Evolutionary conservation across 1,140 invertebrate genomes (phyloP), one percentile per base, ranked within the genome.

Genomic region (Listronotus oregonensis): DNA sequence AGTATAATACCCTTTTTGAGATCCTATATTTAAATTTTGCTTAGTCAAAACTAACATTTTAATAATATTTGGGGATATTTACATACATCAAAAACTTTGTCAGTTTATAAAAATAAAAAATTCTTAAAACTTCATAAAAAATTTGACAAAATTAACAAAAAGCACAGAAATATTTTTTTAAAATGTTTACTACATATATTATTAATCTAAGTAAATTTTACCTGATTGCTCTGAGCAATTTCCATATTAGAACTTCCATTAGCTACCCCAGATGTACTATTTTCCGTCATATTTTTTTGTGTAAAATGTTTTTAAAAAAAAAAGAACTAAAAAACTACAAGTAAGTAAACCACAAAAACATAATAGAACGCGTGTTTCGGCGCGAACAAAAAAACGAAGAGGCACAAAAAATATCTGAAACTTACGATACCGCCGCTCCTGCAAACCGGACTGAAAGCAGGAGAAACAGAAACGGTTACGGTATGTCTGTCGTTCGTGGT

Each of bases 181-280:
- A 27, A 27, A 27, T 27, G 21, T 27, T 27, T 27, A 27, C 21
- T 3, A 27, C 5, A 3, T 27, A 27, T 27, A 3, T 27, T 27
- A 27, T 27, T 27, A 27, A 27, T 5, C 21, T 27, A 27, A 27
- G 21, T 27, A 3, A 27, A 15, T 34, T 17, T 66, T 70, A 75
- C 74, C 73, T 75, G 74, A 68, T 74, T 73, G 60, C 74, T 75
- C 40, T 73, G 73, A 40, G 61, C 74, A 44, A 75, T 75, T 67
- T 75, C 74, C 65, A 75, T 68, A 63, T 63, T 73, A 40, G 70
- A 71, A 57, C 66, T 70, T 21, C 71, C 71, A 60, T 72, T 75
- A n/a, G 66, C 52, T n/a, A 65, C 64, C 31, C 63, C 47, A 18
- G 64, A 66, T 32, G 59, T 69, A n/a, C 50, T 42, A 34, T 60